Evolutionary conservation across 1,140 invertebrate species (phyloP), one percentile per base, ranked within the genome.

Genomic region (Solenopsis fugax): DNA sequence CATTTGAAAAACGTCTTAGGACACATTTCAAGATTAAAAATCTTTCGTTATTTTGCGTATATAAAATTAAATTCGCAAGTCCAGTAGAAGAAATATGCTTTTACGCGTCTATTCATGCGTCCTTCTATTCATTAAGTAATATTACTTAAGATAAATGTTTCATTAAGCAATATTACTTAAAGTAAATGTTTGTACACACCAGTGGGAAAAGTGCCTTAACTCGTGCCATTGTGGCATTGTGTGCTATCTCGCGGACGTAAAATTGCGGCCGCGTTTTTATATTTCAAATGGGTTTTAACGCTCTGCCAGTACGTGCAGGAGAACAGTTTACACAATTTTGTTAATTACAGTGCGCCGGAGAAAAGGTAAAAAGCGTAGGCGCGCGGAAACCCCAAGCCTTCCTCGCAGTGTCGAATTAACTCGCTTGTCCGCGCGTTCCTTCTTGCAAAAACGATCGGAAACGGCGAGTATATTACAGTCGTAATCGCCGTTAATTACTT

Each of bases 321-420:
- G 69, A 84, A 50, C 69, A 84, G 80, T 84, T 84, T 84, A 75
- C 80, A 84, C 80, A 75, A 84, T 84, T 84, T 84, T 84, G 69
- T 84, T 84, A 84, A 84, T 84, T 84, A 84, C 80, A 75, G 18
- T 72, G 48, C 37, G 45, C 67, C 54, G 24, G 56, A 48, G 69
- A 62, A 73, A 84, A 84, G 41, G 71, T 45, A 75, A 75, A 84
- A 84, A 84, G 80, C 24, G 5, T 75, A 48, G 64, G 24, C 52
- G 69, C 18, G 69, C 24, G 37, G 37, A 71, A 81, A 60, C 34
- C 48, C 34, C 34, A 24, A 52, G 69, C 18, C 71, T 64, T 77
- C 16, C 24, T 62, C 13, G 6, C 58, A 18, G 58, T 37, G 80
- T 56, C 80, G 54, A 60, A 84, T 84, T 73, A 75, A 75, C 54